These are phyloP conservation scores for Cabera pusaria DNA, from an alignment of 2,888 invertebrate genomes.

Conservation along the genomic window DNA sequence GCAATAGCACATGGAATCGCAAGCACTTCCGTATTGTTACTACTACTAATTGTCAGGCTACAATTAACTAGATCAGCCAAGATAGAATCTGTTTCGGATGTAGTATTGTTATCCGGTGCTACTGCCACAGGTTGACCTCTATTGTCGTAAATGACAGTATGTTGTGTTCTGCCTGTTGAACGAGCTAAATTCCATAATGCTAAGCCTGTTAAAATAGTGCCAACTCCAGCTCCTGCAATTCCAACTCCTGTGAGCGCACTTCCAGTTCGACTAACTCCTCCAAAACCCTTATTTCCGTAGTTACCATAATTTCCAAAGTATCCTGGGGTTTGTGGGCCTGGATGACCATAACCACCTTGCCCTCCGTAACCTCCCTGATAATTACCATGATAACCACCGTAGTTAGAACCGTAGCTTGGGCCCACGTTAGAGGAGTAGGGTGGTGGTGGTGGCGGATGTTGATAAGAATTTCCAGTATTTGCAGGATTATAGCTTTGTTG, in stretches of 20 bases:
- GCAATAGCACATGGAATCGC: constrained; percentile 79
- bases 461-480: constrained; percentile 51
- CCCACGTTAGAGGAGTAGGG: constrained; percentile 52
- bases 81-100: constrained; percentile 58
- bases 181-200: constrained; percentile 79
- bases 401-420: constrained; percentile 34
- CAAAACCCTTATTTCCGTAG: constrained; percentile 54
- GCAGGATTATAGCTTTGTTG: constrained; percentile 47
- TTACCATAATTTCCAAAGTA: constrained; percentile 65
- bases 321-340: constrained; percentile 60
- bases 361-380: constrained; percentile 45
- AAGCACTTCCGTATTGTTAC: constrained; percentile 67
- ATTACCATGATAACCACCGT: constrained; percentile 42
- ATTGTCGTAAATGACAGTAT: constrained; percentile 76
- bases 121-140: constrained; percentile 74
- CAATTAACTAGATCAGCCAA: constrained; percentile 73
- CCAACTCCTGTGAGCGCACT: constrained; percentile 69
- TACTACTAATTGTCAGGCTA: constrained; percentile 66
- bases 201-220: constrained; percentile 74
- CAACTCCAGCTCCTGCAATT: constrained; percentile 74
- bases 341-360: constrained; percentile 44
- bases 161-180: constrained; percentile 66
- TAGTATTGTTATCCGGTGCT: constrained; percentile 59
- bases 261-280: constrained; percentile 60
- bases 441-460: constrained; percentile 62